Evolutionary conservation across 2,113 vertebrate genomes (phyloP), one percentile per base, ranked within the genome.

Genomic region (Malaclemys terrapin): DNA sequence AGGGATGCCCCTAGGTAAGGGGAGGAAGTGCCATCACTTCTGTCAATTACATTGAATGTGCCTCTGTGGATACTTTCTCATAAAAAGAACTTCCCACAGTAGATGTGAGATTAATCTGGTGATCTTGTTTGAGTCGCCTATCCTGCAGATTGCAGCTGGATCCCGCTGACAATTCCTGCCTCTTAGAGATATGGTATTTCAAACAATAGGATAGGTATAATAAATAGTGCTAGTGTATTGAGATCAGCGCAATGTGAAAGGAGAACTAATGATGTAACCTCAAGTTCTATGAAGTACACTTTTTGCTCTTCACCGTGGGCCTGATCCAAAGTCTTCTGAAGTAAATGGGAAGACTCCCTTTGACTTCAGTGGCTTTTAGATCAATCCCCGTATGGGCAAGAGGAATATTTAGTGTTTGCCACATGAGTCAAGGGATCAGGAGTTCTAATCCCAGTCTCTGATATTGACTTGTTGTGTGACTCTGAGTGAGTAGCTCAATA

Each of bases 371-470:
- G 5, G 0, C 14, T 84, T 93, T 89, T 78, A 5, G 87, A 78
- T 24, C 22, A 86, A 20, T 9, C 17, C 19, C n/a, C 8, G 1
- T 56, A 86, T 84, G 59, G 7, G n/a, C 82, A 80, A 27, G 50
- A 1, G 1, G 49, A 13, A 1, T 52, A 29, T 0, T 83, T 93
- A 19, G 17, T 69, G 17, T 4, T 91, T 47, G 90, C 2, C n/a
- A 53, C 0, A 0, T 2, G 0, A 84, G 7, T 62, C 52, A 49
- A 31, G 90, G 0, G 80, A 5, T 62, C 45, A 56, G 25, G 87
- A 22, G 65, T 38, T 72, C 65, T 72, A 72, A 72, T 72, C n/a
- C 65, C 35, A 72, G 35, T 35, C n/a, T 72, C 65, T 38, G n/a
- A 72, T 38, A 38, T 20, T 38, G 19, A 22, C 19, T 72, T 38